Base-by-base conservation (phyloP, 1,140 invertebrate species). In the Potamilus streckersoni region DNA sequence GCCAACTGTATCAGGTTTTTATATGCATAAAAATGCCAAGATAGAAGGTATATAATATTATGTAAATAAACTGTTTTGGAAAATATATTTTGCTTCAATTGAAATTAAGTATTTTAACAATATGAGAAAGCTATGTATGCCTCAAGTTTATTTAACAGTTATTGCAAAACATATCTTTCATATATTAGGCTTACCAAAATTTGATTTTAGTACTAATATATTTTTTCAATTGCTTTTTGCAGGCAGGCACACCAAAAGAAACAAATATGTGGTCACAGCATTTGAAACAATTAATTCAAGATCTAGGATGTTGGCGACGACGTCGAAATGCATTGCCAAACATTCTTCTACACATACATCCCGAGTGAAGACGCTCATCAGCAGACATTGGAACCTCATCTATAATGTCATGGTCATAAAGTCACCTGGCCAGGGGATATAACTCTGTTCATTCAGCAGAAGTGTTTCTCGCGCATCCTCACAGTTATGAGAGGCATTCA, bases 271-370 rank as follows among this genome's bases (percentile, higher is more conserved):
- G 96, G 96, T 95, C 96, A 89, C 93, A 94, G 38, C 94, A 96
- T 80, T 90, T 98, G 19, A 95, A 97, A 87, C 94, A 94, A 85
- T 95, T 97, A 86, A 95, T 95, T 16, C 95, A 96, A 87, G 95
- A 95, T 62, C 93, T 97, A 65, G 96, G 96, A 59, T 93, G 94
- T 17, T 98, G 97, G 97, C 92, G 96, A 75, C 94, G 94, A 89
- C 91, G 97, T 83, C 92, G 97, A 23, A 96, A 96, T 84, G 97
- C 96, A 1, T 90, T 98, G 76, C 96, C 96, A 57, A 98, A 98
- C 89, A 98, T 98, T 69, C 57, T 77, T 17, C 71, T 77, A 49
- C 72, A 73, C 27, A 11, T 49, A 8, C 38, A 49, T 49, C 38
- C 38, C 6, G 38, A 49, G 11, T 49, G 38, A 49, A 49, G 38